Evolutionary conservation across 2,797 vertebrate species (phyloP).

Genomic region (Scyliorhinus canicula): DNA sequence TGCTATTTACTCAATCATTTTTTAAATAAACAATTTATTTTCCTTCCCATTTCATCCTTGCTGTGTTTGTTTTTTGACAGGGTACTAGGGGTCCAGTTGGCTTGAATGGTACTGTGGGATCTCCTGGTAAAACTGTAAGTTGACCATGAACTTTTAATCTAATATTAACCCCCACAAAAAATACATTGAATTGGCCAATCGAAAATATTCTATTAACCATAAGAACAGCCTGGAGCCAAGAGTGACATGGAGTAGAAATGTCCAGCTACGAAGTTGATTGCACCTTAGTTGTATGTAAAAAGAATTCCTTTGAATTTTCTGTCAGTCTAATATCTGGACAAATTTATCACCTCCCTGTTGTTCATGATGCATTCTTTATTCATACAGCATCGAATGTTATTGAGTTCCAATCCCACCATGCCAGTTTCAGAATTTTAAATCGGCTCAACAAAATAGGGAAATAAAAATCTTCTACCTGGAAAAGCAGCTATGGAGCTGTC

Average conservation of each 20-base stretch:
- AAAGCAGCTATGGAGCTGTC: background rate
- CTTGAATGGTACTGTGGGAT: conserved; percentile 76
- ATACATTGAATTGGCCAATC: background rate
- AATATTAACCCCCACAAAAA: background rate
- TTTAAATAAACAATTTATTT: background rate
- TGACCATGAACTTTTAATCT: conserved; percentile 17
- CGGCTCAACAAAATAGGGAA: background rate
- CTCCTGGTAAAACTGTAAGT: conserved; percentile 83
- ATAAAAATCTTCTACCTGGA: background rate
- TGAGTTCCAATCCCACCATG: background rate
- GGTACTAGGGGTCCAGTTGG: conserved; percentile 72
- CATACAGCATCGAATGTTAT: background rate
- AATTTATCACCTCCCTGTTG: background rate
- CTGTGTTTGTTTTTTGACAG: conserved; percentile 53
- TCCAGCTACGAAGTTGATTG: background rate
- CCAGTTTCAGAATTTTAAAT: background rate
- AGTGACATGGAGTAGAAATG: background rate
- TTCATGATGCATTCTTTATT: background rate
- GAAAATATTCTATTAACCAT: background rate
- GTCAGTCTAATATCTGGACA: background rate
- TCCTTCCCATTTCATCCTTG: background rate
- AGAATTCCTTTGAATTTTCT: background rate
- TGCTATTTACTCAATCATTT: background rate
- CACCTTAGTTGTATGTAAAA: background rate
- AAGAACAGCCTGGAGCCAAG: background rate